These are phyloP conservation scores for Lepeophtheirus salmonis DNA, from an alignment of 1,140 invertebrate species.

Conservation along the genomic window DNA sequence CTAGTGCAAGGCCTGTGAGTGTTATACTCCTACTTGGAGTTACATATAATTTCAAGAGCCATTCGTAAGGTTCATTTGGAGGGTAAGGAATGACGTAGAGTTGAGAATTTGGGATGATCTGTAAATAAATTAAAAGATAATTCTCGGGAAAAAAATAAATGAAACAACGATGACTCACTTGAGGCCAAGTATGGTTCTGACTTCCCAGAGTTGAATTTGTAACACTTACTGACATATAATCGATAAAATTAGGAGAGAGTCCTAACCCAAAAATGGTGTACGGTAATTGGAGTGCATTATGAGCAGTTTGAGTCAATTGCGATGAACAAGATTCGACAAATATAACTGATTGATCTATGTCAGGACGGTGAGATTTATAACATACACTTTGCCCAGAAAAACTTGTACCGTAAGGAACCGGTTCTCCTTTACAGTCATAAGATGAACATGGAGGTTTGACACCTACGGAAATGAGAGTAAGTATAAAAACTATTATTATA, in stretches of 20 bases:
- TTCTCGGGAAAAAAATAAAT: not conserved
- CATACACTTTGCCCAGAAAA: conserved; percentile 66
- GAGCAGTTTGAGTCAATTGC: conserved; percentile 76
- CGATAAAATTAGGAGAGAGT: conserved; percentile 90
- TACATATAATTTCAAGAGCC: conserved; percentile 84
- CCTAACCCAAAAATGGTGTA: conserved; percentile 89
- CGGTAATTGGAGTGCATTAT: conserved; percentile 75
- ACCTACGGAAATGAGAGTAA: not conserved
- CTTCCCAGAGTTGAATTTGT: conserved; percentile 29
- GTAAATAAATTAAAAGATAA: conserved; percentile 26
- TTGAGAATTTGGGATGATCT: conserved; percentile 93
- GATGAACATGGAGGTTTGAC: not conserved
- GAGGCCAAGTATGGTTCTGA: conserved; percentile 28
- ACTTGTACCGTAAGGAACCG: conserved; percentile 62
- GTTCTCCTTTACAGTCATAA: not conserved
- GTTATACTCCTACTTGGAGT: conserved; percentile 85
- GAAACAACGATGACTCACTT: conserved; percentile 5
- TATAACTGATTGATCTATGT: conserved; percentile 32
- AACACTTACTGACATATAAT: conserved; percentile 63
- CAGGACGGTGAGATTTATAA: conserved; percentile 56
- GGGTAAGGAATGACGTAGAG: conserved; percentile 85
- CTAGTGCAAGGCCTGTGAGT: conserved; percentile 68
- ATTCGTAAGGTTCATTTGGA: conserved; percentile 48
- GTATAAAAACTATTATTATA: too few species aligned
- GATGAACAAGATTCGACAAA: conserved; percentile 41